Conservation (phyloP, 2,888 invertebrate species). For the Coecobrya sp. region DNA sequence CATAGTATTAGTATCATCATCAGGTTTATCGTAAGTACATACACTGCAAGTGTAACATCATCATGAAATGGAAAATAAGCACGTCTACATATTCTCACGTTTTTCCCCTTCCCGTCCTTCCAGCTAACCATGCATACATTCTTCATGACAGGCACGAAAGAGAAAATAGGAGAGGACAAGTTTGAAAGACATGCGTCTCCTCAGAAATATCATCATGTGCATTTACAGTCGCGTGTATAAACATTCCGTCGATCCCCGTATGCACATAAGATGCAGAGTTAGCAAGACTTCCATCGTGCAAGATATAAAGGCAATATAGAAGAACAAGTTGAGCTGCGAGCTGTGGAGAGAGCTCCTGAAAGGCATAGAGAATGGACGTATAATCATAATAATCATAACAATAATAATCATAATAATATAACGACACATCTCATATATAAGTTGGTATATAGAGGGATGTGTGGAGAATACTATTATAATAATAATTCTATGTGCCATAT, state of each 20-base stretch:
- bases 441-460: not conserved
- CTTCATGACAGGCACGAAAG: slow-evolving; percentile 9
- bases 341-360: slow-evolving; percentile 6
- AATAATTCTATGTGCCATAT: slow-evolving; percentile 6
- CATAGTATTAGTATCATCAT: slow-evolving; percentile 42
- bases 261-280: not conserved
- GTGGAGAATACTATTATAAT: slow-evolving; percentile 4
- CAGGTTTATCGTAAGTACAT: slow-evolving; percentile 27
- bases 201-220: slow-evolving; percentile 49
- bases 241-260: slow-evolving; percentile 24
- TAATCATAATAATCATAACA: slow-evolving; percentile 72
- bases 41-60: slow-evolving; percentile 39
- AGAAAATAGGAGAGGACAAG: not conserved
- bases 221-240: slow-evolving; percentile 51
- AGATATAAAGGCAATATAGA: slow-evolving; percentile 21
- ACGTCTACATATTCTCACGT: slow-evolving; percentile 77
- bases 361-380: slow-evolving; percentile 58
- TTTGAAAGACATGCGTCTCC: slow-evolving; percentile 38
- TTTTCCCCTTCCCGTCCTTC: slow-evolving; percentile 52
- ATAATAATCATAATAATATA: slow-evolving; percentile 72
- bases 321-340: slow-evolving; percentile 14
- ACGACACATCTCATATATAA: slow-evolving; percentile 58
- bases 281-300: not conserved
- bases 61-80: slow-evolving; percentile 70
- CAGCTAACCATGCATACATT: slow-evolving; percentile 19